Evolutionary conservation across 2,797 vertebrate species (phyloP).

Genomic region (Neomorphus geoffroyi): DNA sequence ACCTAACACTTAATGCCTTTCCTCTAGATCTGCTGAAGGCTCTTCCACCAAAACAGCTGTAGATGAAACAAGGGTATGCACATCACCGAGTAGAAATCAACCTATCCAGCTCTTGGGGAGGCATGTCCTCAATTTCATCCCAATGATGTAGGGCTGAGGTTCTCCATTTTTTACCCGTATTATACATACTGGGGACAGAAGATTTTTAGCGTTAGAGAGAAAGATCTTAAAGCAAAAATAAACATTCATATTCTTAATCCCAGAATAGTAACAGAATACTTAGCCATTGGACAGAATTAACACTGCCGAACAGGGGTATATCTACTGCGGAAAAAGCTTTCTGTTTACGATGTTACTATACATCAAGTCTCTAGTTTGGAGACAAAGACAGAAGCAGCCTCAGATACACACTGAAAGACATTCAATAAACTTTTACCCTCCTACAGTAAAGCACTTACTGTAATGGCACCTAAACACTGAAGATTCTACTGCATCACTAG

Average conservation of each 20-base stretch:
- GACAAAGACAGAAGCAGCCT: neutral
- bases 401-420: neutral
- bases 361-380: neutral
- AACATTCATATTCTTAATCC: neutral
- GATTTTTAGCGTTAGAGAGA: neutral
- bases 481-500: neutral
- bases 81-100: neutral
- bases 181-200: neutral
- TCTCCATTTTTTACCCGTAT: neutral
- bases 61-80: neutral
- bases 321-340: neutral
- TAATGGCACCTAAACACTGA: neutral
- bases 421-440: neutral
- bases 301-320: neutral
- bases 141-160: accelerated
- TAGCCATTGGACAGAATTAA: neutral
- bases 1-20: neutral
- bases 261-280: neutral
- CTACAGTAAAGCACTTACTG: neutral
- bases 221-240: neutral
- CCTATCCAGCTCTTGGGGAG: neutral
- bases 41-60: neutral
- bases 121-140: neutral
- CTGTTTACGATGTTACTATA: neutral
- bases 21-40: neutral